phyloP scores from a whole-genome alignment of 2,888 invertebrate genomes.

The Drosophila macrospina region DNA sequence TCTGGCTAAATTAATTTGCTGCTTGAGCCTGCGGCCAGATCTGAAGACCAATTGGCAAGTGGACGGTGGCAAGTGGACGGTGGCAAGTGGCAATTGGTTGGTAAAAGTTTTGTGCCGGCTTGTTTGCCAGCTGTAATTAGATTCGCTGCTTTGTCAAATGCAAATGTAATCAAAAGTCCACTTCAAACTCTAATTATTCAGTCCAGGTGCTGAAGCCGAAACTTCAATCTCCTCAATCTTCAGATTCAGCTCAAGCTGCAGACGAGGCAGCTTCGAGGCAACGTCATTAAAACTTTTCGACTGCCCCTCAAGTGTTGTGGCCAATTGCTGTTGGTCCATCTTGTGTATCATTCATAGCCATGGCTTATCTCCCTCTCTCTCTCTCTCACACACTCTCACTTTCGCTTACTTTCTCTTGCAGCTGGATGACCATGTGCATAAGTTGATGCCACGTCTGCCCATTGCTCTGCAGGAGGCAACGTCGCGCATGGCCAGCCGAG shows the following conservation, averaged over 20 bases:
- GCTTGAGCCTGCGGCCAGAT: constrained; percentile 19
- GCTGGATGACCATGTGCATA: constrained; percentile 93
- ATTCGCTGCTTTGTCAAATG: constrained; percentile 77
- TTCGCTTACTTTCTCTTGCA: constrained; percentile 81
- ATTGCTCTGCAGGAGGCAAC: constrained; percentile 94
- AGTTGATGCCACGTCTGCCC: constrained; percentile 92
- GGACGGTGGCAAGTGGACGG: no score
- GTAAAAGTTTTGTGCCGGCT: constrained; percentile 55
- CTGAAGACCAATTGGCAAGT: constrained; percentile 18
- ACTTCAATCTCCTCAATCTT: constrained; percentile 13
- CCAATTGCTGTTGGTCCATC: constrained; percentile 28
- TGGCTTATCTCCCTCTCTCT: constrained; percentile 7
- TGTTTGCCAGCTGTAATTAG: constrained; percentile 78
- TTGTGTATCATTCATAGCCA: constrained; percentile 13
- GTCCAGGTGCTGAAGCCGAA: constrained; percentile 63
- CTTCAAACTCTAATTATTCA: constrained; percentile 82
- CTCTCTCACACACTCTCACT: not conserved
- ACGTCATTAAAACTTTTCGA: constrained; percentile 66
- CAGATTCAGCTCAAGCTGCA: constrained; percentile 18
- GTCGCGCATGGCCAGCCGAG: constrained; percentile 92
- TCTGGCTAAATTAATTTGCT: constrained; percentile 55
- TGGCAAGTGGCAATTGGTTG: constrained; percentile 72
- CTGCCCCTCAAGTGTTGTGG: constrained; percentile 49
- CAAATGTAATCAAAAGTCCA: constrained; percentile 83
- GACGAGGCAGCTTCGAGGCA: constrained; percentile 12